A percentile compares a stretch with the other conserved stretches of the same genome.
Evolutionary conservation across 2,113 vertebrate genomes (phyloP).

Genomic region (Anoplopoma fimbria): DNA sequence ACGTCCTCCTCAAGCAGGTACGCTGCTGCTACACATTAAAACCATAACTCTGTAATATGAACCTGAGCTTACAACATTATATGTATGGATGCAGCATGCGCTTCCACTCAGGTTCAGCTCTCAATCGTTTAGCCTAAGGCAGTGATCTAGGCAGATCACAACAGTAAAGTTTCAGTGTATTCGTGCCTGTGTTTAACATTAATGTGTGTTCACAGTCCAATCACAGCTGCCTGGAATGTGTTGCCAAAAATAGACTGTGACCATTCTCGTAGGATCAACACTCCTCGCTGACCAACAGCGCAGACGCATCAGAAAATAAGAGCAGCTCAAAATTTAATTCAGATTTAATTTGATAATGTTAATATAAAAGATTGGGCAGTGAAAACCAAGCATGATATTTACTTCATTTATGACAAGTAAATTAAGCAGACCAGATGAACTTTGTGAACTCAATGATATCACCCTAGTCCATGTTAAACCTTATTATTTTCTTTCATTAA

Average conservation of each 20-base stretch:
- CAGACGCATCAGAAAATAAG: background rate
- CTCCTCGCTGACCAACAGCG: background rate
- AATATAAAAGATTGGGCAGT: background rate
- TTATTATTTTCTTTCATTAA: no score
- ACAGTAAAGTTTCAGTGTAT: background rate
- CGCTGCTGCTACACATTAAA: background rate
- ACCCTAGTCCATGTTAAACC: no score
- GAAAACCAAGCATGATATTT: no score
- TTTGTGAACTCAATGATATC: background rate
- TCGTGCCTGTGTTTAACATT: background rate
- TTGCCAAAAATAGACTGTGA: slow-evolving; percentile 3
- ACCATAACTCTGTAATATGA: background rate
- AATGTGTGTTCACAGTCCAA: background rate
- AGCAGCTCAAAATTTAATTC: background rate
- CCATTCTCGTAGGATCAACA: background rate
- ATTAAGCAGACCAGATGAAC: no score
- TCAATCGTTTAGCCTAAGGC: background rate
- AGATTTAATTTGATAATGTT: background rate
- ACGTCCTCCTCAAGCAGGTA: slow-evolving; percentile 93
- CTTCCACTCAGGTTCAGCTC: background rate
- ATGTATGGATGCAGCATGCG: background rate
- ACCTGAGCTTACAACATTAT: background rate
- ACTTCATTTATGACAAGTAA: no score
- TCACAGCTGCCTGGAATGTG: slow-evolving; percentile 7
- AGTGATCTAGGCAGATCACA: background rate